Conservation (phyloP, 1,140 invertebrate genomes). For the Plectus sambesii region DNA sequence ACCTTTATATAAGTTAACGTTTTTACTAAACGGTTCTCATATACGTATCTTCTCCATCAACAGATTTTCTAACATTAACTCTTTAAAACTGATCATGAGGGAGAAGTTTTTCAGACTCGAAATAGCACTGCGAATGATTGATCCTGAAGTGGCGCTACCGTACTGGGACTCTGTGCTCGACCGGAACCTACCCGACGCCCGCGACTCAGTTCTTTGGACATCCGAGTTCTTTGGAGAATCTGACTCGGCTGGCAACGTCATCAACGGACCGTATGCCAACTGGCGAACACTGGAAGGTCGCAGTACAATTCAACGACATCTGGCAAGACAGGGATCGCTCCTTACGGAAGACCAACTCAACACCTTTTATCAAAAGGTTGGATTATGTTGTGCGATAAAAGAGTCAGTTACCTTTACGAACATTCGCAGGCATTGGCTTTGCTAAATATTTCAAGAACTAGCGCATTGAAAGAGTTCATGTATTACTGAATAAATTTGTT, state of each 20-base stretch:
- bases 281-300: conserved; percentile 22
- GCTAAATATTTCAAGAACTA: no score
- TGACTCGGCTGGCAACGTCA: conserved; percentile 16
- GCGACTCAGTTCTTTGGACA: conserved; percentile 41
- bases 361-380: no score
- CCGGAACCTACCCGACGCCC: conserved; percentile 30
- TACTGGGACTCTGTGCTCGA: conserved; percentile 47
- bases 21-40: no score
- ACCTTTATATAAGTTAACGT: no score
- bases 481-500: no score
- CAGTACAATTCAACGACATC: conserved; percentile 15
- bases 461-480: no score
- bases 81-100: no score
- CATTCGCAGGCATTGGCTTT: no score
- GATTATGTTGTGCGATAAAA: no score
- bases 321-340: conserved; percentile 15
- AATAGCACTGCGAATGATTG: conserved; percentile 27
- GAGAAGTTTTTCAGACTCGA: conserved; percentile 29
- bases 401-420: no score
- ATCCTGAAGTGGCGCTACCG: conserved; percentile 37
- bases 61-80: no score
- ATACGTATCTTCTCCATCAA: no score
- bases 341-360: conserved; percentile 27
- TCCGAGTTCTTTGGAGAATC: conserved; percentile 28
- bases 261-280: conserved; percentile 21